These are phyloP conservation scores for Pristionchus pacificus DNA, from an alignment of 1,140 invertebrate genomes.

Conservation along the genomic window DNA sequence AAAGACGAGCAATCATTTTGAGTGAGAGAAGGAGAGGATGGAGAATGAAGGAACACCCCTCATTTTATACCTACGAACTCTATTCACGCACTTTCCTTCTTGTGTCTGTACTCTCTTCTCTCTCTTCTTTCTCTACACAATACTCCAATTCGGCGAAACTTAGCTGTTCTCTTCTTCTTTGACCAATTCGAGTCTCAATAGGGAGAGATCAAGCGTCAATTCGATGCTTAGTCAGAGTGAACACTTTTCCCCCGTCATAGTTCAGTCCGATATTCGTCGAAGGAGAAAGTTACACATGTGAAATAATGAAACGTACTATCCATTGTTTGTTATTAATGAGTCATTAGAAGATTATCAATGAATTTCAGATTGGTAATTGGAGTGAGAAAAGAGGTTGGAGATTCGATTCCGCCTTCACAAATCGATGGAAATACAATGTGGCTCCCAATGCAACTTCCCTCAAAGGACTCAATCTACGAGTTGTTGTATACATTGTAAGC, in stretches of 20 bases:
- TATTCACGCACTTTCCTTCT: slow-evolving; percentile 1
- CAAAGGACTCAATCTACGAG: slow-evolving; percentile 44
- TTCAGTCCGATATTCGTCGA: neutral
- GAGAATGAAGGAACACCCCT: slow-evolving; percentile 9
- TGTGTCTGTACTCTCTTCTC: slow-evolving; percentile 19
- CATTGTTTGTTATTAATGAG: too few species aligned
- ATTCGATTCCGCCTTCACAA: slow-evolving; percentile 47
- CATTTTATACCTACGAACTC: slow-evolving; percentile 10
- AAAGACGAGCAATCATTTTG: slow-evolving; percentile 7
- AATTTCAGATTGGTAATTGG: slow-evolving; percentile 52
- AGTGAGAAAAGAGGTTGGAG: slow-evolving; percentile 38
- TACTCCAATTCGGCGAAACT: slow-evolving; percentile 11
- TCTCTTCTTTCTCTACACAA: slow-evolving; percentile 12
- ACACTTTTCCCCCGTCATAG: neutral
- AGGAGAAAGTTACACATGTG: neutral
- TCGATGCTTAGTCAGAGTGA: slow-evolving; percentile 8
- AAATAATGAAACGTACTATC: too few species aligned
- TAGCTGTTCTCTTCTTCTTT: slow-evolving; percentile 15
- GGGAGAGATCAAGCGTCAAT: slow-evolving; percentile 7
- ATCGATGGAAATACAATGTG: slow-evolving; percentile 51
- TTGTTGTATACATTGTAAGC: slow-evolving; percentile 49
- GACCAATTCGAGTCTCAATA: neutral
- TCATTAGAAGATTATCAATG: too few species aligned
- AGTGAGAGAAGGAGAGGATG: slow-evolving; percentile 17
- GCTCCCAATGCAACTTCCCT: slow-evolving; percentile 40